These are phyloP conservation scores for Cassiopea andromeda DNA, from an alignment of 30 jellyfish, hydroid and myxozoan genomes.

Conservation along the genomic window DNA sequence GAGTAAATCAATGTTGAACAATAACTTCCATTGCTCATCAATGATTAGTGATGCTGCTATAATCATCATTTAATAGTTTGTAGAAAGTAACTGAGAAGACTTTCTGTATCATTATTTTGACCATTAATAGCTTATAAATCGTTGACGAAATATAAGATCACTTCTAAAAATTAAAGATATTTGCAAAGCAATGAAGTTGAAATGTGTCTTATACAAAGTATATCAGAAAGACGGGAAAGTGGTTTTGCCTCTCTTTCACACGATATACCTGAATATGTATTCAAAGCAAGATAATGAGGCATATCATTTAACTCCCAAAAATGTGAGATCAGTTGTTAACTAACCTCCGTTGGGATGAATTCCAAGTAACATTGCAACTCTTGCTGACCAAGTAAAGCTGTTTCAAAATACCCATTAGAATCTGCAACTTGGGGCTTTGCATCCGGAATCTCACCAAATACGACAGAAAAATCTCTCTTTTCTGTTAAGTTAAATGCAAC, in stretches of 20 bases:
- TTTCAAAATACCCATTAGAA: conserved; percentile 59
- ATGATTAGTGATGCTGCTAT: neutral
- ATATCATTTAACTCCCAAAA: neutral
- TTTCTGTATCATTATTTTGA: too few relatives aligned
- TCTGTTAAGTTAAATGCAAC: conserved; percentile 81
- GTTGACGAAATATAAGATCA: too few relatives aligned
- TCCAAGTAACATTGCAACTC: conserved; percentile 65
- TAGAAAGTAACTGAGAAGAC: too few relatives aligned
- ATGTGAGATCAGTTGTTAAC: neutral
- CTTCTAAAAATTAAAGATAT: too few relatives aligned
- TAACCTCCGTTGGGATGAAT: conserved; percentile 85
- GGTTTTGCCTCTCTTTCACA: too few relatives aligned
- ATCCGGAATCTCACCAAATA: conserved; percentile 34
- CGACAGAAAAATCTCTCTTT: conserved; percentile 67
- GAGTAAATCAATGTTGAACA: neutral
- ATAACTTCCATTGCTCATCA: too few relatives aligned
- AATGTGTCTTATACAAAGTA: too few relatives aligned
- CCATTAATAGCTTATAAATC: too few relatives aligned
- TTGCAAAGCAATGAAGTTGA: too few relatives aligned
- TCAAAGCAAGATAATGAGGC: neutral
- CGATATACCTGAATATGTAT: too few relatives aligned
- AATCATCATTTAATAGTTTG: too few relatives aligned
- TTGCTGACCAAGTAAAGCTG: conserved; percentile 69
- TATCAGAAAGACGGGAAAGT: too few relatives aligned
- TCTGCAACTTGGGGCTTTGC: conserved; percentile 29